Percentiles rank a stretch among this genome's conserved stretches.
Evolutionary conservation across 2,797 vertebrate genomes (phyloP).

Genomic region (Syngnathus rostellatus): DNA sequence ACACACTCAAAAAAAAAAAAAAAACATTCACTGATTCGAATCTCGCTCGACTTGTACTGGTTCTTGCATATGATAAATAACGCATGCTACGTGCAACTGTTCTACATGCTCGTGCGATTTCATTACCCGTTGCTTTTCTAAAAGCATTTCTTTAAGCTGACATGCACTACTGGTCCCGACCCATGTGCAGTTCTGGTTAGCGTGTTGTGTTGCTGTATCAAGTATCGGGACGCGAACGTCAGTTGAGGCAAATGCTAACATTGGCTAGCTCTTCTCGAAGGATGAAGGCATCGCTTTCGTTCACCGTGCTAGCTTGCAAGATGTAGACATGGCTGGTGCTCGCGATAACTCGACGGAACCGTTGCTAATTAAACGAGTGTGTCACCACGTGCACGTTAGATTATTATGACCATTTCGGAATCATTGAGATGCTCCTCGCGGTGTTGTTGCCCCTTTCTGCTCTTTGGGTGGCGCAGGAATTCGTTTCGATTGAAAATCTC

Average conservation of each 20-base stretch:
- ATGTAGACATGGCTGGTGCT: constrained; percentile 22
- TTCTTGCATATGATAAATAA: not conserved
- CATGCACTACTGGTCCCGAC: constrained; percentile 6
- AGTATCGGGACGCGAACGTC: constrained; percentile 17
- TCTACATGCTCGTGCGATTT: constrained; percentile 19
- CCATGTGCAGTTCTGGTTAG: constrained; percentile 15
- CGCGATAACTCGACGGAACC: constrained; percentile 17
- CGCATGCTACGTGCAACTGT: constrained; percentile 1
- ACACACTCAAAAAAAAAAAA: not conserved
- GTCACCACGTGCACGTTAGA: constrained; percentile 11
- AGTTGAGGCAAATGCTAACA: constrained; percentile 27
- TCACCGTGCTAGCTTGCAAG: constrained; percentile 45
- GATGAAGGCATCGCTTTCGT: constrained; percentile 38
- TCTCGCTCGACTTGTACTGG: not conserved
- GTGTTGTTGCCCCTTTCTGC: constrained; percentile 31
- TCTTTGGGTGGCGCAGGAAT: constrained; percentile 50
- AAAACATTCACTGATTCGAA: not conserved
- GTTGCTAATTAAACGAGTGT: constrained; percentile 5
- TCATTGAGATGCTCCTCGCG: constrained; percentile 8
- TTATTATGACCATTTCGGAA: not conserved
- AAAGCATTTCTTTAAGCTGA: not conserved
- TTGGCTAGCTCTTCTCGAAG: constrained; percentile 47
- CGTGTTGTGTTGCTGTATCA: not conserved
- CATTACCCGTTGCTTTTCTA: not conserved
- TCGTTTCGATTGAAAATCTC: constrained; percentile 14